Conservation (phyloP, 2,113 vertebrate species). For the Calypte anna region DNA sequence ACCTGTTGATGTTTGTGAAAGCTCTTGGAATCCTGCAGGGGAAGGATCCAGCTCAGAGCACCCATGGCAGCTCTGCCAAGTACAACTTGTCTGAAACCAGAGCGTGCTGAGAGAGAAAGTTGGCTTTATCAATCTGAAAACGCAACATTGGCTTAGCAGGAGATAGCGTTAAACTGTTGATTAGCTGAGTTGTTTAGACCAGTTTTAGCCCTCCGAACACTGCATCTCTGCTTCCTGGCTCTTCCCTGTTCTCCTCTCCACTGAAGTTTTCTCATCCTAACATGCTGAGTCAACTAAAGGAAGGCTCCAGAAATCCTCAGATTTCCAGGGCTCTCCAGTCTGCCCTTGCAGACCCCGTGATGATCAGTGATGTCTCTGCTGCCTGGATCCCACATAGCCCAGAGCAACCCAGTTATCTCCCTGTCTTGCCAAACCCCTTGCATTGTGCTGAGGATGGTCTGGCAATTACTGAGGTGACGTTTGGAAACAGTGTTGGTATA, state of each 20-base stretch:
- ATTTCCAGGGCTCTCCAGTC: not conserved
- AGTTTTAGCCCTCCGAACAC: not conserved
- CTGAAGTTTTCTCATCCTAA: rapidly evolving
- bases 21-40: constrained; percentile 67
- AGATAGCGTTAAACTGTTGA: constrained; percentile 47
- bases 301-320: not conserved
- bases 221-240: not conserved
- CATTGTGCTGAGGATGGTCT: not conserved
- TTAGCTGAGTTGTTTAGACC: constrained; percentile 30
- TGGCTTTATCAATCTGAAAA: constrained; percentile 59
- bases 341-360: not conserved
- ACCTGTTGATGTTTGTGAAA: constrained; percentile 69
- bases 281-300: not conserved
- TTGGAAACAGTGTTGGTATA: not conserved
- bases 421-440: not conserved
- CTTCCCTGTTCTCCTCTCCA: not conserved
- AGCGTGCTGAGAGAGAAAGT: constrained; percentile 47
- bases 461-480: not conserved
- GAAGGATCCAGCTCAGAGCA: too few relatives aligned
- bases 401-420: not conserved
- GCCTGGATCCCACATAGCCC: not conserved
- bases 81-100: constrained; percentile 67
- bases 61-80: constrained; percentile 56
- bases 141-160: not conserved
- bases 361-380: not conserved